Evolutionary conservation across 2,797 vertebrate genomes (phyloP).

Genomic region (Austrolebias charrua): DNA sequence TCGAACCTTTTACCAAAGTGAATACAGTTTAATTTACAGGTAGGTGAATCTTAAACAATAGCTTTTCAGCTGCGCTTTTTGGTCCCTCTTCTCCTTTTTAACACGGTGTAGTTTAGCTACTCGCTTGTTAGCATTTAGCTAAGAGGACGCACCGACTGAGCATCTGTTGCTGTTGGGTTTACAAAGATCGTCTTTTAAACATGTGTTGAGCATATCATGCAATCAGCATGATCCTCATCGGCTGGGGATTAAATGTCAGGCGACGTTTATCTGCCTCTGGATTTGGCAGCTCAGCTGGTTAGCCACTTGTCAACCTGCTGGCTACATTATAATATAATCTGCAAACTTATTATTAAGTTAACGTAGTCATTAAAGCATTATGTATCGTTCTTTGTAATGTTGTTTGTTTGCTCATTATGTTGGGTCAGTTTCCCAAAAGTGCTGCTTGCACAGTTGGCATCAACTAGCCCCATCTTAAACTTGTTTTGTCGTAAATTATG

Average conservation of each 20-base stretch:
- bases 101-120: slow-evolving; percentile 57
- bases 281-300: slow-evolving; percentile 48
- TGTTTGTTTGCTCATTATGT: neutral
- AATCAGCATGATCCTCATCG: neutral
- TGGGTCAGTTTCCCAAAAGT: neutral
- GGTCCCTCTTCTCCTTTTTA: neutral
- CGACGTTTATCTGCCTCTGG: slow-evolving; percentile 8
- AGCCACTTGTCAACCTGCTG: slow-evolving; percentile 44
- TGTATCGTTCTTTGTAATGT: neutral
- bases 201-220: neutral
- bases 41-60: neutral
- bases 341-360: slow-evolving; percentile 48
- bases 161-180: slow-evolving; percentile 51
- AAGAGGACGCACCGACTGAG: slow-evolving; percentile 15
- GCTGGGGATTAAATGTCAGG: slow-evolving; percentile 3
- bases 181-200: neutral
- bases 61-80: neutral
- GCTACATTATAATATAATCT: slow-evolving; percentile 14
- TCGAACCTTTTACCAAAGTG: neutral
- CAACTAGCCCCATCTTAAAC: neutral
- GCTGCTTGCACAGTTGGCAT: neutral
- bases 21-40: neutral
- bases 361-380: neutral
- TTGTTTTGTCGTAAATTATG: slow-evolving; percentile 5
- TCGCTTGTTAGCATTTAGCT: slow-evolving; percentile 45